A percentile compares a stretch with the other conserved stretches of the same genome.
Evolutionary conservation across 2,888 invertebrate genomes (phyloP).

Genomic region (Prenolepis imparis): DNA sequence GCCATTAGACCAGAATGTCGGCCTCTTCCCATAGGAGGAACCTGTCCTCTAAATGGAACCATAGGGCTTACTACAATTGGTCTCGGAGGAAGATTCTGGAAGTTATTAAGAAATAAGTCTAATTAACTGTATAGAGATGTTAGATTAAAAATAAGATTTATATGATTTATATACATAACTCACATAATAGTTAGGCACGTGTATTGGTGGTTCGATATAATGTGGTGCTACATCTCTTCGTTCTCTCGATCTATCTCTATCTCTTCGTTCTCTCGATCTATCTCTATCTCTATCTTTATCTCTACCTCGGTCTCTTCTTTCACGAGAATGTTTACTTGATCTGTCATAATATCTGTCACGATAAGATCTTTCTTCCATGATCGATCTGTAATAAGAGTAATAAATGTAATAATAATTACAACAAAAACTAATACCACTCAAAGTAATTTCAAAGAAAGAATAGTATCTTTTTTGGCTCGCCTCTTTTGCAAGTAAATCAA

Average conservation of each 20-base stretch:
- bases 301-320: conserved; percentile 61
- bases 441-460: background rate
- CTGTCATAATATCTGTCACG: conserved; percentile 62
- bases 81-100: conserved; percentile 72
- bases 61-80: conserved; percentile 78
- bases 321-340: conserved; percentile 66
- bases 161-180: conserved; percentile 41
- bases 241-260: conserved; percentile 64
- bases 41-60: conserved; percentile 73
- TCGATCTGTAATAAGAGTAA: conserved; percentile 43
- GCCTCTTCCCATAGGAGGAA: conserved; percentile 68
- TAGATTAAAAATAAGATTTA: background rate
- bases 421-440: background rate
- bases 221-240: conserved; percentile 47
- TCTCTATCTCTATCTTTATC: conserved; percentile 11
- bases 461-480: background rate
- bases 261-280: background rate
- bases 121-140: background rate
- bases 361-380: conserved; percentile 57
- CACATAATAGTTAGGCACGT: conserved; percentile 76
- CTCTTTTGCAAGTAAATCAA: background rate
- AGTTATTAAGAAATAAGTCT: background rate
- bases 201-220: conserved; percentile 70
- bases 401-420: background rate
- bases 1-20: conserved; percentile 70